phyloP scores from a whole-genome alignment of 2,113 vertebrate species.

The Chaenocephalus aceratus region DNA sequence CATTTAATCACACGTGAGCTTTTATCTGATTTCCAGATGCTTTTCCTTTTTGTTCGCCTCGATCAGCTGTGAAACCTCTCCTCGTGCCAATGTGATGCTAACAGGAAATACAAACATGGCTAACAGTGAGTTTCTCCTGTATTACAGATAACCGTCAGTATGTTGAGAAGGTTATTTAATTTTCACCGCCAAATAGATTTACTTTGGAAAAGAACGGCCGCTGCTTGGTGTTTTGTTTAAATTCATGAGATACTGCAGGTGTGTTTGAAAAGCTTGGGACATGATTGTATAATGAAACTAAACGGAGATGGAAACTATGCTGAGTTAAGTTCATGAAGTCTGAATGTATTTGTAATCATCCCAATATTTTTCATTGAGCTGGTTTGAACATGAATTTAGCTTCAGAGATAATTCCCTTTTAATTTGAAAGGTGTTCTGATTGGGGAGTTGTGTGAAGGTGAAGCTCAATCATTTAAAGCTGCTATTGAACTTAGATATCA shows the following conservation, averaged over 20 bases:
- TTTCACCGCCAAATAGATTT: conserved; percentile 34
- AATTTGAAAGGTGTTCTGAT: no score
- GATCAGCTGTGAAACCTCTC: no score
- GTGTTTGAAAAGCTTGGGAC: not conserved
- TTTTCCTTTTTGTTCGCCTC: no score
- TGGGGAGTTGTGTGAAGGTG: no score
- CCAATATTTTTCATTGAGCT: not conserved
- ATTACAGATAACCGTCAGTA: not conserved
- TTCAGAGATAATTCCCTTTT: not conserved
- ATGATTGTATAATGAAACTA: not conserved
- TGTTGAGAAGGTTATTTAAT: conserved; percentile 11
- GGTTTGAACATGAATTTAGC: not conserved
- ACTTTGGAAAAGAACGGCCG: not conserved
- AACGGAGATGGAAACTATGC: not conserved
- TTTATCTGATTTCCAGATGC: no score
- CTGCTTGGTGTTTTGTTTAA: conserved; percentile 33
- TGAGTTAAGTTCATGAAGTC: conserved; percentile 20
- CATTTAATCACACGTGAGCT: no score
- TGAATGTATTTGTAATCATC: conserved; percentile 21
- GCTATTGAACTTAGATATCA: conserved; percentile 18
- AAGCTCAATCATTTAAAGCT: no score
- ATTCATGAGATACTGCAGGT: not conserved
- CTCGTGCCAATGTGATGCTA: no score
- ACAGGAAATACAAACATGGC: no score
- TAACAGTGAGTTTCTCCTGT: not conserved